A percentile compares a stretch with the other conserved stretches of the same genome.
phyloP scores from a whole-genome alignment of 2,797 vertebrate genomes.

The Margarornis squamiger region DNA sequence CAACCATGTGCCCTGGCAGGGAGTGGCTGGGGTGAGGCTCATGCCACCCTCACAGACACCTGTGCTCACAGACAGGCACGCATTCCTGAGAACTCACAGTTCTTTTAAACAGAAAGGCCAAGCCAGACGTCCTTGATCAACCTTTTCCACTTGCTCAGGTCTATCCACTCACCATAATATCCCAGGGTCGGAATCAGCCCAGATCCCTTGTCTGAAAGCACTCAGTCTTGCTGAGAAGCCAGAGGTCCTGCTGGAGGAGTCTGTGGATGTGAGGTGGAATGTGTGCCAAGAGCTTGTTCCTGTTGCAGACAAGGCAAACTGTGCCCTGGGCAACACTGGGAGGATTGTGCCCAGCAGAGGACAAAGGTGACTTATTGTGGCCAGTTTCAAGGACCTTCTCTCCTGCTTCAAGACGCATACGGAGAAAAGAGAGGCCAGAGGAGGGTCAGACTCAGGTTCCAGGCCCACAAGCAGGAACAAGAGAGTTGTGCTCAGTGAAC shows the following conservation, averaged over 20 bases:
- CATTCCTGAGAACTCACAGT: neutral
- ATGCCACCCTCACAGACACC: accelerated
- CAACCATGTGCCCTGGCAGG: neutral
- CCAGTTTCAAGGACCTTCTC: neutral
- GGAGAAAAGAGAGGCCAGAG: neutral
- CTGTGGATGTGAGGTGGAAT: neutral
- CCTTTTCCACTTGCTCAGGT: neutral
- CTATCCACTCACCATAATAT: neutral
- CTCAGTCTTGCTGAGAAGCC: neutral
- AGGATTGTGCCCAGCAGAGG: neutral
- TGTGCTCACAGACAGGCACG: neutral
- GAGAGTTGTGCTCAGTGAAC: neutral
- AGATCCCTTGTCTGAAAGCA: neutral
- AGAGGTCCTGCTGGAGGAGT: neutral
- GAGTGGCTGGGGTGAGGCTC: neutral
- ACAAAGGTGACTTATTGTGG: neutral
- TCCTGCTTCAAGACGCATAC: neutral
- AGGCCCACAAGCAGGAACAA: neutral
- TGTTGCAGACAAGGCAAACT: neutral
- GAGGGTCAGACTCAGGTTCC: neutral
- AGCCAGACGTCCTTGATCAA: neutral
- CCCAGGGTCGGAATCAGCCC: neutral
- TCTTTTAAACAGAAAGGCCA: neutral
- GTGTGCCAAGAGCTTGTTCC: neutral
- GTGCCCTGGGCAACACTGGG: neutral